Percentiles rank a stretch among this genome's conserved stretches.
Conservation (phyloP, 2,888 invertebrate species). For the Latrodectus elegans region DNA sequence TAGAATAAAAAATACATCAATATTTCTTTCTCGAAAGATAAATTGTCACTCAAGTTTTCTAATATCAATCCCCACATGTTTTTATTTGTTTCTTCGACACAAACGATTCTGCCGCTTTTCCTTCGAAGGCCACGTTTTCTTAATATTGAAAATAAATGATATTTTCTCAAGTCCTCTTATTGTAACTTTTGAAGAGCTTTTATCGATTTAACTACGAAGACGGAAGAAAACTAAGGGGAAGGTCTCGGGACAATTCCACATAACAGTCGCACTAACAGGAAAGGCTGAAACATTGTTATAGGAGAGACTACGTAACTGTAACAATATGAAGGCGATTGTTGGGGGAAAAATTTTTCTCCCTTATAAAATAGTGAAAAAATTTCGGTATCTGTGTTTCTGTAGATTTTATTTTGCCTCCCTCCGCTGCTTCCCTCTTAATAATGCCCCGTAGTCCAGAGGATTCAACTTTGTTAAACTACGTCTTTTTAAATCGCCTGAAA, state of each 20-base stretch:
- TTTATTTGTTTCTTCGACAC: neutral
- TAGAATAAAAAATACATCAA: neutral
- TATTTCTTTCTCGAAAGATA: constrained; percentile 14
- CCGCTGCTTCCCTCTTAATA: no score
- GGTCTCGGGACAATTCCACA: constrained; percentile 15
- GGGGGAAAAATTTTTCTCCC: no score
- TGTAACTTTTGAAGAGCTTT: constrained; percentile 17
- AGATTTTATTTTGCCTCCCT: no score
- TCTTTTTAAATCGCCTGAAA: no score
- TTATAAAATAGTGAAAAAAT: no score
- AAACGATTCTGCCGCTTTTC: neutral
- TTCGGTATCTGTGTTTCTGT: no score
- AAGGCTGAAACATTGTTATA: neutral
- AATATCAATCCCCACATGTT: constrained; percentile 24
- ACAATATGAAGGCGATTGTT: no score
- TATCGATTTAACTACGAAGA: constrained; percentile 33
- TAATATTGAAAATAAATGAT: constrained; percentile 55
- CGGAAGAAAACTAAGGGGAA: constrained; percentile 4
- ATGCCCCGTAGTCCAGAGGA: no score
- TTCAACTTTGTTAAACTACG: no score
- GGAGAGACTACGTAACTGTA: no score
- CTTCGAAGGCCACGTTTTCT: constrained; percentile 1
- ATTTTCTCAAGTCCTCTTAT: constrained; percentile 22
- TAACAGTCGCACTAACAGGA: constrained; percentile 17
- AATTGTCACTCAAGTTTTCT: constrained; percentile 17